These are phyloP conservation scores for Agraylea sexmaculata DNA, from an alignment of 1,140 invertebrate species.

Conservation along the genomic window DNA sequence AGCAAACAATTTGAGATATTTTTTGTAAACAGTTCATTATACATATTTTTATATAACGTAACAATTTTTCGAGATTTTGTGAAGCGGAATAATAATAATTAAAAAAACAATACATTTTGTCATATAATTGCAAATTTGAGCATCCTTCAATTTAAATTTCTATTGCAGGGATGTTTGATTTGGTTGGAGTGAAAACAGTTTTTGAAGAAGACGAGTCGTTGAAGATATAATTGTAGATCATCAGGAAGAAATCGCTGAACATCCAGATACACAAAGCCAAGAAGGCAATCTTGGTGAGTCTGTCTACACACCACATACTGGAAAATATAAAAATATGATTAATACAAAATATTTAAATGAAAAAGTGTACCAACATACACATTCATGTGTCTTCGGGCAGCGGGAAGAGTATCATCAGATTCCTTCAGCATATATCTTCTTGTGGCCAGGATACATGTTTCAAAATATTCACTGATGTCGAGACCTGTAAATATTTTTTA, in stretches of 20 bases:
- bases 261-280: constrained; percentile 31
- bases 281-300: constrained; percentile 37
- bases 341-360: constrained; percentile 7
- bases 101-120: too few species aligned
- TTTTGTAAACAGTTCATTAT: too few species aligned
- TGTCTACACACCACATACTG: constrained; percentile 52
- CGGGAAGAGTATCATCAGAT: constrained; percentile 68
- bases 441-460: constrained; percentile 57
- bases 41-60: too few species aligned
- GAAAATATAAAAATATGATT: constrained; percentile 24
- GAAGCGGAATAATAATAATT: too few species aligned
- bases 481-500: constrained; percentile 35
- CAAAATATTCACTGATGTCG: constrained; percentile 61
- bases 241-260: constrained; percentile 17
- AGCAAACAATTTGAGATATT: too few species aligned
- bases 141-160: constrained; percentile 15
- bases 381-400: constrained; percentile 64
- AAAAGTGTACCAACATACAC: constrained; percentile 41
- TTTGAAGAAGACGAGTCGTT: constrained; percentile 9
- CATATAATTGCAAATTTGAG: too few species aligned
- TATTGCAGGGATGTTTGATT: constrained; percentile 5
- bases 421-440: constrained; percentile 72
- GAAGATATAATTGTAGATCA: constrained; percentile 20
- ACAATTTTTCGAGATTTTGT: too few species aligned
- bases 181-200: constrained; percentile 11